phyloP scores from a whole-genome alignment of 2,797 vertebrate species.

The Cyclura pinguis region DNA sequence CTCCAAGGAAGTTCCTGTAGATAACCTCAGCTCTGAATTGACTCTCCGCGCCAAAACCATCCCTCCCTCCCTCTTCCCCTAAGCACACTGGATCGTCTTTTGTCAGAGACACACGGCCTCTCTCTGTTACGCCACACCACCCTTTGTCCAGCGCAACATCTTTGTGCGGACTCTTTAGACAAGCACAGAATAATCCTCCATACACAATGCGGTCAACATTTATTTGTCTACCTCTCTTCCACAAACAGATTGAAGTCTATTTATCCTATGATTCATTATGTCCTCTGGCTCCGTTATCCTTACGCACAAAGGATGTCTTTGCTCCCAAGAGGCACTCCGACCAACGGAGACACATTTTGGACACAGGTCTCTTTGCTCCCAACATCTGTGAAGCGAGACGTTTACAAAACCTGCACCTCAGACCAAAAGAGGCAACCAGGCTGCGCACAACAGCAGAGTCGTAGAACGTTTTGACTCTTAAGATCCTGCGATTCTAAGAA shows the following conservation, averaged over 20 bases:
- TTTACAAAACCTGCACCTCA: not conserved
- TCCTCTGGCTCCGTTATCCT: not conserved
- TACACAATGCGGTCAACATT: slow-evolving; percentile 7
- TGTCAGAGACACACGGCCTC: not conserved
- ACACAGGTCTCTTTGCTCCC: too few species aligned
- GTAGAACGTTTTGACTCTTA: too few species aligned
- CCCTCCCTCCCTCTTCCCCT: too few species aligned
- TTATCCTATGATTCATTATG: not conserved
- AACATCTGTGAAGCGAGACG: rapidly evolving
- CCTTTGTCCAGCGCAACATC: not conserved
- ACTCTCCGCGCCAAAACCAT: not conserved
- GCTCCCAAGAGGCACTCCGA: not conserved
- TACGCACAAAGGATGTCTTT: not conserved
- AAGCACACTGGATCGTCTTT: not conserved
- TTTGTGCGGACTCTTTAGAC: not conserved
- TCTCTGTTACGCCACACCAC: not conserved
- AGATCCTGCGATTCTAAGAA: too few species aligned
- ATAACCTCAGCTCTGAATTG: not conserved
- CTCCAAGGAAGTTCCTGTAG: rapidly evolving
- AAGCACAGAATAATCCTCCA: not conserved
- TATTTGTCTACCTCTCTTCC: not conserved
- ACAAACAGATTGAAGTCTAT: not conserved
- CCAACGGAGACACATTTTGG: too few species aligned
- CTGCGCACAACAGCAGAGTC: too few species aligned
- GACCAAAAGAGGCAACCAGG: not conserved